These are phyloP conservation scores for Meiosimyza decipiens DNA, from an alignment of 2,888 invertebrate species.

Conservation along the genomic window DNA sequence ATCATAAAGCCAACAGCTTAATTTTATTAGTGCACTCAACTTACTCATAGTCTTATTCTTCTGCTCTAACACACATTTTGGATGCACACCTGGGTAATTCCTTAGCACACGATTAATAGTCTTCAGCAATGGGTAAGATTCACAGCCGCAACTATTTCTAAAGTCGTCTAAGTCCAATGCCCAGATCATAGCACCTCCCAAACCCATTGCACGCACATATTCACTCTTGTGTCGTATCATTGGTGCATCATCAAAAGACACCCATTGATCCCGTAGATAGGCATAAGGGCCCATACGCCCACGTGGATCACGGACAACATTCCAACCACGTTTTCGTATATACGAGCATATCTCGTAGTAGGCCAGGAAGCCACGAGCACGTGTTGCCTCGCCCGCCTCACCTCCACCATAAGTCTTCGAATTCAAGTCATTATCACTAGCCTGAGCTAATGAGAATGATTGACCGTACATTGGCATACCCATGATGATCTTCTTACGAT, in stretches of 20 bases:
- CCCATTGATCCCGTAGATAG: slow-evolving; percentile 86
- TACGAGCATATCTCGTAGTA: slow-evolving; percentile 92
- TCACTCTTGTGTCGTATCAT: slow-evolving; percentile 87
- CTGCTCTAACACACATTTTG: slow-evolving; percentile 71
- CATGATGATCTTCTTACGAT: slow-evolving; percentile 81
- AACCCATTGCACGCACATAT: slow-evolving; percentile 80
- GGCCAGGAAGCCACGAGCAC: slow-evolving; percentile 87
- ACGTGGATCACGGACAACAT: slow-evolving; percentile 79
- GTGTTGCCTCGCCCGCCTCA: slow-evolving; percentile 87
- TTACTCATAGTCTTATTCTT: slow-evolving; percentile 62
- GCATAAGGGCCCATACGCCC: slow-evolving; percentile 91
- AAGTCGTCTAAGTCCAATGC: slow-evolving; percentile 90
- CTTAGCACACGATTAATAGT: slow-evolving; percentile 85
- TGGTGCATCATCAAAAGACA: slow-evolving; percentile 88
- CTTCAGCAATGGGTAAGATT: slow-evolving; percentile 81
- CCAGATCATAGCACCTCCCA: slow-evolving; percentile 92
- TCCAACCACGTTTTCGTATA: slow-evolving; percentile 80
- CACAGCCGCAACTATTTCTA: slow-evolving; percentile 82
- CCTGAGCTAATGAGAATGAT: slow-evolving; percentile 83
- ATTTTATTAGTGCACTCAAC: slow-evolving; percentile 24
- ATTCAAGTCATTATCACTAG: slow-evolving; percentile 75
- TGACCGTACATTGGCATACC: slow-evolving; percentile 93
- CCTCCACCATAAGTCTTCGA: slow-evolving; percentile 86
- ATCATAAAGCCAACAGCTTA: background rate
- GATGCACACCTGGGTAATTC: slow-evolving; percentile 74